Evolutionary conservation across 1,140 invertebrate species (phyloP).

Genomic region (Platyura marginata): DNA sequence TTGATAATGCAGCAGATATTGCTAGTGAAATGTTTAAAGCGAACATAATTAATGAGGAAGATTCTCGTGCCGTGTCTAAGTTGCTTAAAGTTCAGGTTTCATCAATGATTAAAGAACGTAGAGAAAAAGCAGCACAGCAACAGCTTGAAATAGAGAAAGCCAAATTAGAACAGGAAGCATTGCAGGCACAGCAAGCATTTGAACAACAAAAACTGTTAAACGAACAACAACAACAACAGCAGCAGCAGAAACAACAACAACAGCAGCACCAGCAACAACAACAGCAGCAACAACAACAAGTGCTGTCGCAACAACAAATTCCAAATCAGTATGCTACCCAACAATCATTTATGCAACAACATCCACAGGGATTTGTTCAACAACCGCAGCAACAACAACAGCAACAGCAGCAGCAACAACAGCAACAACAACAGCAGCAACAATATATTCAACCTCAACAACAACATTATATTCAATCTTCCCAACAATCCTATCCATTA

Average conservation of each 20-base stretch:
- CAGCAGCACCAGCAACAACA: conserved; percentile 16
- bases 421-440: conserved; percentile 28
- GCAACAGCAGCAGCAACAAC: conserved; percentile 27
- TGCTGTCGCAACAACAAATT: conserved; percentile 9
- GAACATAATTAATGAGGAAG: conserved; percentile 77
- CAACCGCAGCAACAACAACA: conserved; percentile 10
- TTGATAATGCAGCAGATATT: conserved; percentile 87
- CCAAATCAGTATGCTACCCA: conserved; percentile 5
- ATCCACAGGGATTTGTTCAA: conserved; percentile 13
- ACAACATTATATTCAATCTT: conserved; percentile 11
- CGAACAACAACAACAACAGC: conserved; percentile 24
- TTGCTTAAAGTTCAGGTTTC: conserved; percentile 45
- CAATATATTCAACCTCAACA: conserved; percentile 25
- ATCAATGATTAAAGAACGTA: conserved; percentile 28
- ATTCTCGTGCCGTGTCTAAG: conserved; percentile 72
- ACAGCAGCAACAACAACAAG: conserved; percentile 11
- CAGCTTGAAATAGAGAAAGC: conserved; percentile 22
- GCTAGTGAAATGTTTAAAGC: conserved; percentile 90
- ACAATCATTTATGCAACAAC: conserved; percentile 10
- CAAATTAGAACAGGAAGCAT: conserved; percentile 25
- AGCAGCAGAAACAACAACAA: conserved; percentile 25
- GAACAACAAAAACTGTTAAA: conserved; percentile 30
- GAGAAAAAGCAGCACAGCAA: conserved; percentile 34
- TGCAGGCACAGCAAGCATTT: conserved; percentile 38
- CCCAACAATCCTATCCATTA: conserved; percentile 2